phyloP scores from a whole-genome alignment of 2,113 vertebrate genomes.

The Ochotona princeps region DNA sequence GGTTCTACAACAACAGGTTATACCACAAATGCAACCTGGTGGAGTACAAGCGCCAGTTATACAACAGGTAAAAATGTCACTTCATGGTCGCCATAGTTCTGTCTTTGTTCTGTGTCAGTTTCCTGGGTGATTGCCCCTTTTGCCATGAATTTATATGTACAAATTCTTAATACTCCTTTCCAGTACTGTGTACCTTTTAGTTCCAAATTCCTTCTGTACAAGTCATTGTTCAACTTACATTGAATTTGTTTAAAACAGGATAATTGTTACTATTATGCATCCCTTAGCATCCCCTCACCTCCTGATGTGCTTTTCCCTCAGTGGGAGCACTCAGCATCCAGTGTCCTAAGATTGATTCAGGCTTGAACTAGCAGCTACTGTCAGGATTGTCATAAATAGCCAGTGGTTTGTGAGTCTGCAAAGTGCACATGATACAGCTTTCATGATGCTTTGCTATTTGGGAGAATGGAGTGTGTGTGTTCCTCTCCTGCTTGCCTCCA shows the following conservation, averaged over 20 bases:
- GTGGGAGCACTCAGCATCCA: background rate
- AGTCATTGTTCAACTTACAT: background rate
- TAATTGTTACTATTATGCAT: background rate
- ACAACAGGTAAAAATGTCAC: slow-evolving; percentile 91
- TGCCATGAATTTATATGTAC: background rate
- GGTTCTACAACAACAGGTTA: slow-evolving; percentile 95
- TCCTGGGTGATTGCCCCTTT: background rate
- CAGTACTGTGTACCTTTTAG: background rate
- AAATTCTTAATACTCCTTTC: background rate
- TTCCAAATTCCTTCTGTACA: background rate
- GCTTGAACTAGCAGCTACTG: background rate
- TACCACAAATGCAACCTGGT: slow-evolving; percentile 96
- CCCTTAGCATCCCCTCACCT: background rate
- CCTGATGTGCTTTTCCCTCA: background rate
- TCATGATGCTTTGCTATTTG: background rate
- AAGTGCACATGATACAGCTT: background rate
- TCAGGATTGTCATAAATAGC: background rate
- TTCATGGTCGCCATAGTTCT: background rate
- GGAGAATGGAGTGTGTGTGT: background rate
- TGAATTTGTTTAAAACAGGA: background rate
- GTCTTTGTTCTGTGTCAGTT: background rate
- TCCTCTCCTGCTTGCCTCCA: background rate
- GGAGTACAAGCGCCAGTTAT: slow-evolving; percentile 97
- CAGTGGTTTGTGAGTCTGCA: background rate
- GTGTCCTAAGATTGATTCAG: background rate